Percentiles rank a stretch among this genome's conserved stretches.
phyloP scores from a whole-genome alignment of 1,140 invertebrate species.

The Cyclargus thomasi region DNA sequence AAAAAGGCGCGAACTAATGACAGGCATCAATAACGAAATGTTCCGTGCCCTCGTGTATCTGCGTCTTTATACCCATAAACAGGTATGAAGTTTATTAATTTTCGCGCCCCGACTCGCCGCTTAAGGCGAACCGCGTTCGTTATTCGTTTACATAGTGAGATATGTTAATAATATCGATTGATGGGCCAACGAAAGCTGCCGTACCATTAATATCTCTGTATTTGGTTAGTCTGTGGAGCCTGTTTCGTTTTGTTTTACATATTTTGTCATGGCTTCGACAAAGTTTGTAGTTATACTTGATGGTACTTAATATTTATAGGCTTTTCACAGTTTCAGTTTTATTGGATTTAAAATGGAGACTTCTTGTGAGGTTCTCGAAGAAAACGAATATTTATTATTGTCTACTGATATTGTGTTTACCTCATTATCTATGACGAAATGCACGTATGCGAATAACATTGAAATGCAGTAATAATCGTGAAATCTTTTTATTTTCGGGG shows the following conservation, averaged over 20 bases:
- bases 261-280: conserved; percentile 11
- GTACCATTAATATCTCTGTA: conserved; percentile 13
- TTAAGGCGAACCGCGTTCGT: conserved; percentile 4
- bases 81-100: conserved; percentile 17
- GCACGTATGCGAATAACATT: background rate
- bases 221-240: conserved; percentile 12
- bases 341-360: background rate
- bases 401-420: too few species aligned
- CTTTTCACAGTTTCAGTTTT: background rate
- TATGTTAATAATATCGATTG: conserved; percentile 11
- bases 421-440: too few species aligned
- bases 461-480: background rate
- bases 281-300: background rate
- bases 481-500: background rate
- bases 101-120: conserved; percentile 16
- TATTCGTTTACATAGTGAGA: conserved; percentile 8
- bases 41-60: background rate
- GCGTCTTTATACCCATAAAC: conserved; percentile 13
- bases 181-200: conserved; percentile 5
- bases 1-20: conserved; percentile 45
- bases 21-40: conserved; percentile 29
- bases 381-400: too few species aligned
- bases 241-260: conserved; percentile 12
- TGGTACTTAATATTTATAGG: conserved; percentile 7
- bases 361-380: background rate